phyloP scores from a whole-genome alignment of 37 sponge, comb jelly and placozoan species.

The Eunapius fragilis region DNA sequence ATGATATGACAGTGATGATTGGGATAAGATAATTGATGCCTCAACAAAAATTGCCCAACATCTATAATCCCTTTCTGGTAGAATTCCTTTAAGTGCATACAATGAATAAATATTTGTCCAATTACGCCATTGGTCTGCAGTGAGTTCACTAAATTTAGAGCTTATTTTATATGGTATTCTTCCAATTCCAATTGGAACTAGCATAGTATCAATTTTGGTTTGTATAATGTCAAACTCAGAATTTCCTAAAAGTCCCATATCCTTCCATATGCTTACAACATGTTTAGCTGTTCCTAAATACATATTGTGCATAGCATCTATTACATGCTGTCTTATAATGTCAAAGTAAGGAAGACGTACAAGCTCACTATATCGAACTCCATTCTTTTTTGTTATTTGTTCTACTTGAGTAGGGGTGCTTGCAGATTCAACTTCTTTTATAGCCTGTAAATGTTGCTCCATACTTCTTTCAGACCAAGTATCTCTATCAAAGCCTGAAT shows the following conservation, averaged over 20 bases:
- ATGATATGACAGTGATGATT: neutral
- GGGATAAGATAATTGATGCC: conserved; percentile 33
- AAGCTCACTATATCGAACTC: conserved; percentile 25
- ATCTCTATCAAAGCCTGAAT: conserved; percentile 25
- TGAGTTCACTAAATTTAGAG: conserved; percentile 51
- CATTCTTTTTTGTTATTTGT: conserved; percentile 4
- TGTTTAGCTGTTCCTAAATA: conserved; percentile 48
- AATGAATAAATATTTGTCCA: conserved; percentile 42
- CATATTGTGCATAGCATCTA: conserved; percentile 63
- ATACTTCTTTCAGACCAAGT: conserved; percentile 5
- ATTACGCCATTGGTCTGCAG: conserved; percentile 67
- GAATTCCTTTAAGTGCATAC: conserved; percentile 7
- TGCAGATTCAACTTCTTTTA: neutral
- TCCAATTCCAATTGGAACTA: conserved; percentile 27
- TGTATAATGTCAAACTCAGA: conserved; percentile 30
- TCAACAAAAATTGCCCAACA: conserved; percentile 65
- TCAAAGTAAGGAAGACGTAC: conserved; percentile 50
- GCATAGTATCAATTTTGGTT: conserved; percentile 5
- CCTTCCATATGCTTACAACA: conserved; percentile 17
- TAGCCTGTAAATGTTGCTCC: neutral
- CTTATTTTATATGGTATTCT: conserved; percentile 48
- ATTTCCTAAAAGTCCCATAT: neutral
- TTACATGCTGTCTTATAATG: conserved; percentile 6
- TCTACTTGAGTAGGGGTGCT: neutral
- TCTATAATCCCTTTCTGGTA: conserved; percentile 7